Percentiles rank a stretch among this genome's conserved stretches.
Conservation (phyloP, 2,797 vertebrate species). For the Platalea minor region DNA sequence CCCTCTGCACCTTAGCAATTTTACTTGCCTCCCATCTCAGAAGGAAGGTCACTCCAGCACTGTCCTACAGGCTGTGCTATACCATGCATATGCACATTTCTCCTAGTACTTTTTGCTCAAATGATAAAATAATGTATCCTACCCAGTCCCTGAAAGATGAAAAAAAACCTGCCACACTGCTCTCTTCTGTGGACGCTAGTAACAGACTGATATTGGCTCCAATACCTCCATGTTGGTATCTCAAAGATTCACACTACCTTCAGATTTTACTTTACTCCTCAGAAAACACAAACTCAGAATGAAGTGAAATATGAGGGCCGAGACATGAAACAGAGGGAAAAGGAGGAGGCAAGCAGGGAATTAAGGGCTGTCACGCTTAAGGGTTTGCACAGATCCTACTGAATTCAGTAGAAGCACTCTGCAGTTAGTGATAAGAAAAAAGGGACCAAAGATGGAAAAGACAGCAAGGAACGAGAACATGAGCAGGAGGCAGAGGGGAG, state of each 20-base stretch:
- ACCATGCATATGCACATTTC: background rate
- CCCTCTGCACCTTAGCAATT: background rate
- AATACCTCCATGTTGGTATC: background rate
- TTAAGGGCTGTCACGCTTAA: background rate
- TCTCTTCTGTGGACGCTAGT: background rate
- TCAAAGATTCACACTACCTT: background rate
- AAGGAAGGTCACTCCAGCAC: background rate
- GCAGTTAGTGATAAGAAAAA: background rate
- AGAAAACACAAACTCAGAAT: background rate
- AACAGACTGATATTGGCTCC: background rate
- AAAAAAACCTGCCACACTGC: background rate
- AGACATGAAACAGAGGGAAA: background rate
- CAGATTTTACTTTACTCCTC: background rate
- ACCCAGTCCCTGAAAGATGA: background rate
- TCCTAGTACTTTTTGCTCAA: background rate
- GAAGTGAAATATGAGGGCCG: background rate
- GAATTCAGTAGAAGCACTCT: background rate
- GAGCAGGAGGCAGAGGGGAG: background rate
- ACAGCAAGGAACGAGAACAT: background rate
- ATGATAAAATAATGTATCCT: background rate
- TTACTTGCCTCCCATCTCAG: background rate
- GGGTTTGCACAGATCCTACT: background rate
- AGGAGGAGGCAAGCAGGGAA: background rate
- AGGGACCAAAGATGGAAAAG: background rate
- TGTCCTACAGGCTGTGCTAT: background rate